Evolutionary conservation across 2,113 vertebrate species (phyloP).

Genomic region (Edolisoma coerulescens): DNA sequence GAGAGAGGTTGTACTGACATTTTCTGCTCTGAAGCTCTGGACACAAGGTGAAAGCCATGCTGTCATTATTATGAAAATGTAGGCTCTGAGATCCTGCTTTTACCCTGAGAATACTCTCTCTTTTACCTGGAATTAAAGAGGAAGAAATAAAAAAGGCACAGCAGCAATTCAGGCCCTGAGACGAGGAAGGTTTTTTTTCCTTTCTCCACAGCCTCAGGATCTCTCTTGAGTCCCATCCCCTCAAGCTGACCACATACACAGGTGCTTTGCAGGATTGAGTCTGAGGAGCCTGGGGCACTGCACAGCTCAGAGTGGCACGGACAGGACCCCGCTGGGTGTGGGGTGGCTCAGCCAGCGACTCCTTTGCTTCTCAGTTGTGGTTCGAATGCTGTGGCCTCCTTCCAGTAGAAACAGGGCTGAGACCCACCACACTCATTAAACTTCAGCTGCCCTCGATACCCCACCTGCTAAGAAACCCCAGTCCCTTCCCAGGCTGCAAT

Average conservation of each 20-base stretch:
- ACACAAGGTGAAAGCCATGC: background rate
- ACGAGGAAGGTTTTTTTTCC: background rate
- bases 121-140: background rate
- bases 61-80: background rate
- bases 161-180: background rate
- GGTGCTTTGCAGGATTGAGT: background rate
- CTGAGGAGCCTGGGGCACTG: background rate
- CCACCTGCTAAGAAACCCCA: background rate
- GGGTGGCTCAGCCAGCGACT: background rate
- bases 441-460: background rate
- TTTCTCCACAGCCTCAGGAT: background rate
- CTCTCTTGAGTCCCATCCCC: background rate
- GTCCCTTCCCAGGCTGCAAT: background rate
- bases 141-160: background rate
- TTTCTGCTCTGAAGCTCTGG: constrained; percentile 8
- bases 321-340: background rate
- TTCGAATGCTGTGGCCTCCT: background rate
- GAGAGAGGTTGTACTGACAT: background rate
- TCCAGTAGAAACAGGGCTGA: background rate
- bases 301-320: background rate
- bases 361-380: background rate
- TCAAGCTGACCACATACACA: background rate
- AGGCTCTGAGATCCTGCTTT: background rate
- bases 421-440: background rate
- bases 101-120: background rate